These are phyloP conservation scores for Odontothrips loti DNA, from an alignment of 2,888 invertebrate species.

Conservation along the genomic window DNA sequence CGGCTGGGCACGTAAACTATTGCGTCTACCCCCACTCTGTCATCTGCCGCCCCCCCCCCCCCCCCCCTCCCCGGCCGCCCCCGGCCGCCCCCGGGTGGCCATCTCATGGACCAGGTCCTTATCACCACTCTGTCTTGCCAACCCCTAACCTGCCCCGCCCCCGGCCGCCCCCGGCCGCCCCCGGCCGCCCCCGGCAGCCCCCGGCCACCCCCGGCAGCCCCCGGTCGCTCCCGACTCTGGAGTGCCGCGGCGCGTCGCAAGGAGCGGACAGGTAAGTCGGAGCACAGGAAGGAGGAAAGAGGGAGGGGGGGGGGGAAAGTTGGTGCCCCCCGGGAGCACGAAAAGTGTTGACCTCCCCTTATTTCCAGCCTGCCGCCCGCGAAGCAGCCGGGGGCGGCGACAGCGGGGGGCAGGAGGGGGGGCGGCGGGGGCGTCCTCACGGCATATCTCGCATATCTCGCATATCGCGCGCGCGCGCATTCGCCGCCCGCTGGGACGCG, in stretches of 20 bases:
- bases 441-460: background rate
- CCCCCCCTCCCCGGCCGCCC: background rate
- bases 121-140: background rate
- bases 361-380: background rate
- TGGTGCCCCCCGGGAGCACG: background rate
- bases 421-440: background rate
- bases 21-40: background rate
- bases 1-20: constrained; percentile 3
- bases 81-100: background rate
- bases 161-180: background rate
- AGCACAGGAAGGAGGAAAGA: background rate
- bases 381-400: too few relatives aligned
- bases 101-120: background rate
- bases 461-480: too few relatives aligned
- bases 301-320: background rate
- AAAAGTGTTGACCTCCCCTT: constrained; percentile 8
- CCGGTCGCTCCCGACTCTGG: background rate
- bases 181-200: background rate
- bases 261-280: too few relatives aligned
- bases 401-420: too few relatives aligned
- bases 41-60: background rate
- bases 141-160: too few relatives aligned
- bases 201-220: background rate
- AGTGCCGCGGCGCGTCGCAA: too few relatives aligned
- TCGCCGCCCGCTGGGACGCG: background rate